Evolutionary conservation across 2,888 invertebrate species (phyloP).

Genomic region (Mimas tiliae): DNA sequence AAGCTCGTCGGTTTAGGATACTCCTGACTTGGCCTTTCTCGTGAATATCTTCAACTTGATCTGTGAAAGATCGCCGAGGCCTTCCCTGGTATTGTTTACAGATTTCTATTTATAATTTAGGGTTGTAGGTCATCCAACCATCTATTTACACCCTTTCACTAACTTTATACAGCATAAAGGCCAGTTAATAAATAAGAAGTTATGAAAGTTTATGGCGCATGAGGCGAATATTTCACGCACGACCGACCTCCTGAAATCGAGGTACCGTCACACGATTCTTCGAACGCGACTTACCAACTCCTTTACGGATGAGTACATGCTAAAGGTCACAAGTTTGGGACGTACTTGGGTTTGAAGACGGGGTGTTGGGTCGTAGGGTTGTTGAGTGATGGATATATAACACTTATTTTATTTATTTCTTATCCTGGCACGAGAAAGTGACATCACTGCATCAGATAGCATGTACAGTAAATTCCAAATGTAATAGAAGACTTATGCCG

Average conservation of each 20-base stretch:
- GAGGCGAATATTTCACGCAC: constrained; percentile 15
- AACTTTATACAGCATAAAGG: not conserved
- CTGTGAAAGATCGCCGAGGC: too few relatives aligned
- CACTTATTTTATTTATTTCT: not conserved
- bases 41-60: too few relatives aligned
- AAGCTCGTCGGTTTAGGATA: too few relatives aligned
- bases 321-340: constrained; percentile 21
- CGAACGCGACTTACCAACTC: constrained; percentile 23
- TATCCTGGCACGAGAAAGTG: too few relatives aligned
- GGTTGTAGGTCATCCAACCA: too few relatives aligned
- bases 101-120: too few relatives aligned
- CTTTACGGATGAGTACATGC: constrained; percentile 21
- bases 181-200: constrained; percentile 16
- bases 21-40: too few relatives aligned
- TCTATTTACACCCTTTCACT: too few relatives aligned
- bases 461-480: too few relatives aligned
- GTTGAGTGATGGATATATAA: not conserved
- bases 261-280: constrained; percentile 17
- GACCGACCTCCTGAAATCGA: constrained; percentile 14
- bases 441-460: too few relatives aligned
- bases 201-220: constrained; percentile 15
- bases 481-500: too few relatives aligned
- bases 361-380: not conserved
- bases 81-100: too few relatives aligned
- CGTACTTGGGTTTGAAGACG: not conserved